Evolutionary conservation across 1,140 invertebrate genomes (phyloP), one percentile per base, ranked within the genome.

Genomic region (Cheumatopsyche charites): DNA sequence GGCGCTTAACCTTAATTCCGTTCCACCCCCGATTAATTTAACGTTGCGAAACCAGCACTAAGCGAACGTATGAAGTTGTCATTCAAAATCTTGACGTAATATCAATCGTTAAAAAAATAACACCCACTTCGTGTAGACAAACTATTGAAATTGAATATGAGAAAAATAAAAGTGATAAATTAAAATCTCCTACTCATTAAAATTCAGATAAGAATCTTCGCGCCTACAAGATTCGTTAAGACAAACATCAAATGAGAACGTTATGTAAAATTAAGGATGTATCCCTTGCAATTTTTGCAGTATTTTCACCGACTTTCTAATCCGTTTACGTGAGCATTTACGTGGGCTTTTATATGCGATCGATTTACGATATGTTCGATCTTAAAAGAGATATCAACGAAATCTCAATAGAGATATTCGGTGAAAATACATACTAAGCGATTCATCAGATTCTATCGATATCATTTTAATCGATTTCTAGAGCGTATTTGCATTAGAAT

Each of bases 111-210:
- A 45, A 45, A 52, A 52, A 36, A 36, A 36, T 17, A 17, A 52
- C 47, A 17, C 19, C 15, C 47, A 52, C 47, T 19, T 15, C n/a
- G n/a, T n/a, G 19, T 19, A 5, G 7, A 2, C 15, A 9, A 17
- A 17, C 19, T 52, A 17, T 52, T 52, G 47, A 52, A 52, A 17
- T 17, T 52, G 15, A 52, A 52, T 17, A 17, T 52, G 19, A 52
- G 19, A 17, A 17, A 52, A 52, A 52, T 17, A 52, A 52, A 52
- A 9, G 15, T 17, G 47, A 52, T 52, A 52, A 52, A 52, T 52
- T 17, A 52, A 52, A 52, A 52, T 52, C 47, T 52, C 47, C 47
- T 52, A 52, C 47, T 52, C 47, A 52, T 52, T 52, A 52, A 19
- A 13, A 6, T 47, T 4, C 29, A 36, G 29, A 36, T 36, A 36